These are phyloP conservation scores for Tanytarsus gracilentus DNA, from an alignment of 2,888 invertebrate genomes.

Conservation along the genomic window DNA sequence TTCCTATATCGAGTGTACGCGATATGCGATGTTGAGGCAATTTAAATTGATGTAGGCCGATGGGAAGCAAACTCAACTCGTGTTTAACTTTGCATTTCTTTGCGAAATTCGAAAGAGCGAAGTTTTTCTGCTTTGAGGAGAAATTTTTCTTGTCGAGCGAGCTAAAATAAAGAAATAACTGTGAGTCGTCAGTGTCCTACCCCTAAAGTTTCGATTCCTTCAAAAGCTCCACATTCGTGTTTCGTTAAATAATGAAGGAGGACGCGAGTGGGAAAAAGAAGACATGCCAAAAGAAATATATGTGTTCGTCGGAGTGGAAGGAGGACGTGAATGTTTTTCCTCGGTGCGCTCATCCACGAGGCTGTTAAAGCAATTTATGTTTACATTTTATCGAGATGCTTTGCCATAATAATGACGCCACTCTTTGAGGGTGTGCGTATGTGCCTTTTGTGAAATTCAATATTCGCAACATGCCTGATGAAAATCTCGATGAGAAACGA, in stretches of 20 bases:
- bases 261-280: too few species aligned
- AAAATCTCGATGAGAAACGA: too few species aligned
- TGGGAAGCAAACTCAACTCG: not conserved
- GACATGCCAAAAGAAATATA: too few species aligned
- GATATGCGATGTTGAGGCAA: not conserved
- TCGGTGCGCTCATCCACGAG: not conserved
- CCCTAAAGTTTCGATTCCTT: too few species aligned
- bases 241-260: too few species aligned
- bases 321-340: too few species aligned
- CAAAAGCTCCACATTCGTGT: too few species aligned
- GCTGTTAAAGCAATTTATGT: slow-evolving; percentile 14
- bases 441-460: not conserved
- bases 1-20: too few species aligned
- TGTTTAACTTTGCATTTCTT: not conserved
- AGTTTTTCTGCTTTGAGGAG: too few species aligned
- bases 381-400: slow-evolving; percentile 13
- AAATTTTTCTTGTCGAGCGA: not conserved
- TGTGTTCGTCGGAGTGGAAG: too few species aligned
- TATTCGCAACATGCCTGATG: slow-evolving; percentile 22
- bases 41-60: not conserved
- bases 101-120: too few species aligned
- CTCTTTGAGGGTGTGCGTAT: slow-evolving; percentile 1
- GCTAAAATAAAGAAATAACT: not conserved
- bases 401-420: slow-evolving; percentile 3
- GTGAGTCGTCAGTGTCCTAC: too few species aligned